Percentiles rank a stretch among this genome's conserved stretches.
Evolutionary conservation across 2,888 invertebrate species (phyloP).

Genomic region (Cheilosia vulpina): DNA sequence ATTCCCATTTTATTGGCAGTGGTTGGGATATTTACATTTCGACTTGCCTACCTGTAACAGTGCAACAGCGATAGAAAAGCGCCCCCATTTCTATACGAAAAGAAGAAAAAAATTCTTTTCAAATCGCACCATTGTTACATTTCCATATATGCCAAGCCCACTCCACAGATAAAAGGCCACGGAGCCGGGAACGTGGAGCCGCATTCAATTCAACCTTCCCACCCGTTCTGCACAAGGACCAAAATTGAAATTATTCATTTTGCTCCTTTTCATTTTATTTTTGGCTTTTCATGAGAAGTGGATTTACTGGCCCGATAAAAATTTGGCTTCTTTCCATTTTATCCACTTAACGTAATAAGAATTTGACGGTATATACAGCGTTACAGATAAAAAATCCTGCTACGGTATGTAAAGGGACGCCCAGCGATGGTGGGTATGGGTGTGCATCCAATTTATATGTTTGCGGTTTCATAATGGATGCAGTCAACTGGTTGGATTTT

Average conservation of each 20-base stretch:
- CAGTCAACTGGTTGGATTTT: slow-evolving; percentile 72
- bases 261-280: slow-evolving; percentile 57
- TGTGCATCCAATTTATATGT: slow-evolving; percentile 67
- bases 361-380: slow-evolving; percentile 72
- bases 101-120: slow-evolving; percentile 7
- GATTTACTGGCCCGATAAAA: slow-evolving; percentile 78
- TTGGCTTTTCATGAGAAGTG: slow-evolving; percentile 73
- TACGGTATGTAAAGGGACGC: slow-evolving; percentile 34
- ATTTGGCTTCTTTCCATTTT: slow-evolving; percentile 80
- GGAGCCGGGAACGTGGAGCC: neutral
- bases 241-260: slow-evolving; percentile 70
- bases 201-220: slow-evolving; percentile 55
- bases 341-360: slow-evolving; percentile 80
- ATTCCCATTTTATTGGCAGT: slow-evolving; percentile 61
- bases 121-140: slow-evolving; percentile 63
- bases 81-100: neutral
- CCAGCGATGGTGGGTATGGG: slow-evolving; percentile 18
- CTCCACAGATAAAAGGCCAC: slow-evolving; percentile 17
- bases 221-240: slow-evolving; percentile 25
- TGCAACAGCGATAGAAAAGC: slow-evolving; percentile 11
- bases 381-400: slow-evolving; percentile 33
- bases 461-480: slow-evolving; percentile 73
- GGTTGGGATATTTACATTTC: slow-evolving; percentile 19
- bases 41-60: slow-evolving; percentile 16
- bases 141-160: slow-evolving; percentile 47